Percentiles rank a stretch among this genome's conserved stretches.
These are phyloP conservation scores for Sceloporus undulatus DNA, from an alignment of 2,113 vertebrate genomes.

Conservation along the genomic window DNA sequence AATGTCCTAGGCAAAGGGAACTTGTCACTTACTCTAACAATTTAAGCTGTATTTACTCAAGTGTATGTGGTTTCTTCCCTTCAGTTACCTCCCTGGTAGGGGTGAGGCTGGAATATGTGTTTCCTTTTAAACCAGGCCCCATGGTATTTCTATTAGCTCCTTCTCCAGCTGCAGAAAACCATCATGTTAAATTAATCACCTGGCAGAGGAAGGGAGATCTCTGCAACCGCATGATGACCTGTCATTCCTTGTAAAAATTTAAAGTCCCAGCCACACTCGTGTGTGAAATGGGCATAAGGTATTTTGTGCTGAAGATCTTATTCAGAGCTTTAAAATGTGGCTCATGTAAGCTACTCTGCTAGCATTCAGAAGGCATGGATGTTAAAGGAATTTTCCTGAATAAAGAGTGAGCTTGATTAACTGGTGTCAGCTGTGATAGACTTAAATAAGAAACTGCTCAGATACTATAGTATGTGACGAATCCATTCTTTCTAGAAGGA, in stretches of 20 bases:
- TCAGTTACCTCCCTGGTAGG: neutral
- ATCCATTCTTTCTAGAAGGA: neutral
- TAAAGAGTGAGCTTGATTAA: constrained; percentile 58
- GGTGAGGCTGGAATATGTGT: neutral
- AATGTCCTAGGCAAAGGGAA: neutral
- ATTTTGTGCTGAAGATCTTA: constrained; percentile 14
- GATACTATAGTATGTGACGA: neutral
- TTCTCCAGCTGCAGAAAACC: neutral
- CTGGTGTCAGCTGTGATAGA: neutral
- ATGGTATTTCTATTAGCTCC: neutral
- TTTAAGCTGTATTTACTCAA: neutral
- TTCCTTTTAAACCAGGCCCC: neutral
- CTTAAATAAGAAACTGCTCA: neutral
- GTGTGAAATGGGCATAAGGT: fast-evolving
- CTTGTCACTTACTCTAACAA: constrained; percentile 9
- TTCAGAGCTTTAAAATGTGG: fast-evolving
- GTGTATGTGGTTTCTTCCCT: neutral
- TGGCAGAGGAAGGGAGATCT: neutral
- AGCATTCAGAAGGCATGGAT: constrained; percentile 26
- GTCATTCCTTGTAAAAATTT: neutral
- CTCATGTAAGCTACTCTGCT: neutral
- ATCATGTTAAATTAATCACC: neutral
- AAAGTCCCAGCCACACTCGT: neutral
- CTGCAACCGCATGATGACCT: constrained; percentile 12
- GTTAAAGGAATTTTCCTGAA: constrained; percentile 45